Percentiles rank a stretch among this genome's conserved stretches.
phyloP scores from a whole-genome alignment of 2,888 invertebrate genomes.

The Leptinotarsa peninsularis region DNA sequence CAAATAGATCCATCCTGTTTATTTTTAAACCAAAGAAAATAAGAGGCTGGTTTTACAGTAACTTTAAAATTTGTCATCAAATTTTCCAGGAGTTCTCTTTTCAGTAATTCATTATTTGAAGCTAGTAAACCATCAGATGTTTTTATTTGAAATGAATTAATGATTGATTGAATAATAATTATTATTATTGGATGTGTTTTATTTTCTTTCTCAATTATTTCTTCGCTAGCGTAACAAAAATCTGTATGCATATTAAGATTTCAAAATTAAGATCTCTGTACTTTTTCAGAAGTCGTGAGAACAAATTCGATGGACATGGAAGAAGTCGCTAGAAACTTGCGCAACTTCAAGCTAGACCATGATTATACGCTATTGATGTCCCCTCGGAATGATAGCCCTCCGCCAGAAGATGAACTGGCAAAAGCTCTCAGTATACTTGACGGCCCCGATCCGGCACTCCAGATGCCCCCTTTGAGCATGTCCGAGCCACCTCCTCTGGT shows the following conservation, averaged over 20 bases:
- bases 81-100: constrained; percentile 17
- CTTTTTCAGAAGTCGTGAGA: constrained; percentile 45
- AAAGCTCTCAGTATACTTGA: constrained; percentile 64
- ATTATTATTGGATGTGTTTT: too few relatives aligned
- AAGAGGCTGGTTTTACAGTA: constrained; percentile 26
- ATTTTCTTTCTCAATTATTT: too few relatives aligned
- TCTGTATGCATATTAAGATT: too few relatives aligned
- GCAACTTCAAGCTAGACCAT: constrained; percentile 81
- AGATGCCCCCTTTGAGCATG: constrained; percentile 27
- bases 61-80: constrained; percentile 28
- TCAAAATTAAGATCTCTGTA: background rate
- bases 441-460: constrained; percentile 50
- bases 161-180: too few relatives aligned
- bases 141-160: too few relatives aligned
- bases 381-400: constrained; percentile 69
- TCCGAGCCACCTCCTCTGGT: constrained; percentile 43
- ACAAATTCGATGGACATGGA: constrained; percentile 63
- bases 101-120: constrained; percentile 24
- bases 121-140: constrained; percentile 17
- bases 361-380: constrained; percentile 82
- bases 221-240: too few relatives aligned
- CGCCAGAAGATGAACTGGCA: constrained; percentile 62
- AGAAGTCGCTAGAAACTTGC: constrained; percentile 63
- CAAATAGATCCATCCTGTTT: constrained; percentile 18
- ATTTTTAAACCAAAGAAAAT: constrained; percentile 32